phyloP scores from a whole-genome alignment of 2,888 invertebrate species.

The Campoplex nolae region DNA sequence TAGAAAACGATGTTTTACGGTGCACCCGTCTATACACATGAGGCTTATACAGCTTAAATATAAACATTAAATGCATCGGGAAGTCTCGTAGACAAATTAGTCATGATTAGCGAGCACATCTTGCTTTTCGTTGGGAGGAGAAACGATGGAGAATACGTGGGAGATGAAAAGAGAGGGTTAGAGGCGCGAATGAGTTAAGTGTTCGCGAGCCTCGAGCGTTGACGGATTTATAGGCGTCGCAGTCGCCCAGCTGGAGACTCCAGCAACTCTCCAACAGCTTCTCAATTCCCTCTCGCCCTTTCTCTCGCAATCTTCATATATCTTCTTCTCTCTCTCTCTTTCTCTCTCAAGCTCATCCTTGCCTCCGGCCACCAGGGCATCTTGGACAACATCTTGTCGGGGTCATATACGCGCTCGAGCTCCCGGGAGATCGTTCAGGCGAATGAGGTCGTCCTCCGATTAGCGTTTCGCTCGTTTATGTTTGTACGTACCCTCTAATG shows the following conservation, averaged over 20 bases:
- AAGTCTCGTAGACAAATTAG: conserved; percentile 71
- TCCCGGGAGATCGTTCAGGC: conserved; percentile 62
- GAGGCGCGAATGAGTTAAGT: conserved; percentile 70
- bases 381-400: conserved; percentile 72
- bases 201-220: conserved; percentile 66
- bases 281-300: conserved; percentile 53
- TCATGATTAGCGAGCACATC: conserved; percentile 72
- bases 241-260: conserved; percentile 73
- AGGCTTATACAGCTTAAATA: neutral
- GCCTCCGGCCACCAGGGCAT: conserved; percentile 46
- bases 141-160: conserved; percentile 16
- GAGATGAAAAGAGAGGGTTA: conserved; percentile 40
- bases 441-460: conserved; percentile 78
- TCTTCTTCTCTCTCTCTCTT: neutral
- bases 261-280: conserved; percentile 41
- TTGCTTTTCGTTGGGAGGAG: conserved; percentile 52
- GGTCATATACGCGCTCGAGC: conserved; percentile 73
- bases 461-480: conserved; percentile 67
- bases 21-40: conserved; percentile 13
- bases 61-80: conserved; percentile 37
- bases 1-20: conserved; percentile 8
- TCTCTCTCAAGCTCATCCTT: conserved; percentile 66
- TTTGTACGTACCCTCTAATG: conserved; percentile 54
- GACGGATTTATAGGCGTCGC: conserved; percentile 76
- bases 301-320: neutral